A percentile compares a stretch with the other conserved stretches of the same genome.
Conservation (phyloP, 2,888 invertebrate genomes). For the Chalcosyrphus nemorum region DNA sequence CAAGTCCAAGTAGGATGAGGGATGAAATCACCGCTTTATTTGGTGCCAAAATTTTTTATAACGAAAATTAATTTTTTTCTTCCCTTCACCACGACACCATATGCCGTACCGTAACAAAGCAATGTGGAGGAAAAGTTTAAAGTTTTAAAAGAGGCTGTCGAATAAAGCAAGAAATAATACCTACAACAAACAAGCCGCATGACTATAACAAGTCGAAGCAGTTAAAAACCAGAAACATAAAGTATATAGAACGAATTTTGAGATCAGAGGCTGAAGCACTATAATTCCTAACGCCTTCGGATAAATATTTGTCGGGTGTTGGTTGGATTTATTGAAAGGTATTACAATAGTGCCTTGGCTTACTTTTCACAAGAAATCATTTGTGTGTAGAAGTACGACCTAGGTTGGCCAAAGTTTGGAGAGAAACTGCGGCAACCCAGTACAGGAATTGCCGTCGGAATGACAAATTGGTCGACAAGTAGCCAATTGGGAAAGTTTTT, state of each 20-base stretch:
- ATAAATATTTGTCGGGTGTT: constrained; percentile 60
- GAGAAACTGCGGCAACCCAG: constrained; percentile 4
- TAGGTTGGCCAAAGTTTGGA: constrained; percentile 24
- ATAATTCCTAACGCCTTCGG: constrained; percentile 67
- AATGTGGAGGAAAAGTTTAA: constrained; percentile 28
- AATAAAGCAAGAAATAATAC: constrained; percentile 65
- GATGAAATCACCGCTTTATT: constrained; percentile 71
- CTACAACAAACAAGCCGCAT: constrained; percentile 33
- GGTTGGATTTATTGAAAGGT: constrained; percentile 67
- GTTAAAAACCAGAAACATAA: background rate
- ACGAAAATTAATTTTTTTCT: constrained; percentile 67
- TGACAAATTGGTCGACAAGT: background rate
- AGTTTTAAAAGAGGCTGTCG: constrained; percentile 25
- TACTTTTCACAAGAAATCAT: background rate
- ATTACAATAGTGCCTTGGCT: constrained; percentile 45
- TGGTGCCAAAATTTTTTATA: constrained; percentile 71
- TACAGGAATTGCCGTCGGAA: background rate
- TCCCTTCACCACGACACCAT: constrained; percentile 13
- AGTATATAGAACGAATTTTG: constrained; percentile 27
- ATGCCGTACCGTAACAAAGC: background rate
- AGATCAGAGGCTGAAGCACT: constrained; percentile 50
- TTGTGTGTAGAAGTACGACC: background rate
- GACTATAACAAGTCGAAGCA: constrained; percentile 9
- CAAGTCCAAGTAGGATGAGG: constrained; percentile 30
- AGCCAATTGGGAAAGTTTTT: constrained; percentile 68